Percentiles rank a stretch among this genome's conserved stretches.
phyloP scores from a whole-genome alignment of 2,888 invertebrate species.

The Sarcophaga carnaria region DNA sequence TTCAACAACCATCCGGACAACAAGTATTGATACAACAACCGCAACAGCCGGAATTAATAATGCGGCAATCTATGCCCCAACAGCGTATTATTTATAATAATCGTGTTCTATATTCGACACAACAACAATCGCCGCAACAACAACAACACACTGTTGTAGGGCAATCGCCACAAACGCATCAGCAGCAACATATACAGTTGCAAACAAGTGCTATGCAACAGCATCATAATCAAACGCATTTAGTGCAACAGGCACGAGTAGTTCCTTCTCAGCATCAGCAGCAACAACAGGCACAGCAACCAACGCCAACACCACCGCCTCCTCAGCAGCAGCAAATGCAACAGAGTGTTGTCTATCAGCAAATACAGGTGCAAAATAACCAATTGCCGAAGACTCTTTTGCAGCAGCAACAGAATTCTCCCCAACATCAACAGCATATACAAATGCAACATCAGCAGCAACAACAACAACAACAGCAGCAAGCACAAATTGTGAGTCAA shows the following conservation, averaged over 20 bases:
- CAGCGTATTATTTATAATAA: constrained; percentile 79
- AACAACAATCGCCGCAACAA: constrained; percentile 69
- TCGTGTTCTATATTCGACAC: constrained; percentile 75
- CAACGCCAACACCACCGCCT: constrained; percentile 66
- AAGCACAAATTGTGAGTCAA: constrained; percentile 60
- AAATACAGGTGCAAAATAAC: constrained; percentile 74
- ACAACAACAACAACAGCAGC: constrained; percentile 56
- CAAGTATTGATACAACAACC: constrained; percentile 80
- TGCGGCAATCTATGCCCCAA: constrained; percentile 79
- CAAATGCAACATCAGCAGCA: constrained; percentile 69
- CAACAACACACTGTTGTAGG: constrained; percentile 61
- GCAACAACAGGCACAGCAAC: constrained; percentile 69
- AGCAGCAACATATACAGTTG: constrained; percentile 72
- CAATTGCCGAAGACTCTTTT: constrained; percentile 69
- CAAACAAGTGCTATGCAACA: constrained; percentile 72
- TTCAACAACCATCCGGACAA: constrained; percentile 77
- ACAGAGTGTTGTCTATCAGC: constrained; percentile 77
- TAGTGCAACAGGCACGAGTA: constrained; percentile 76
- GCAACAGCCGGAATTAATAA: constrained; percentile 79
- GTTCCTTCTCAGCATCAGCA: constrained; percentile 64
- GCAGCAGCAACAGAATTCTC: constrained; percentile 66
- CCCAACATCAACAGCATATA: constrained; percentile 69
- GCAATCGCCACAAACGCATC: constrained; percentile 74
- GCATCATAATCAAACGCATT: constrained; percentile 72
- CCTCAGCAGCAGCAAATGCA: constrained; percentile 68